A percentile compares a stretch with the other conserved stretches of the same genome.
Conservation (phyloP, 2,113 vertebrate genomes). For the Hystrix brachyura region DNA sequence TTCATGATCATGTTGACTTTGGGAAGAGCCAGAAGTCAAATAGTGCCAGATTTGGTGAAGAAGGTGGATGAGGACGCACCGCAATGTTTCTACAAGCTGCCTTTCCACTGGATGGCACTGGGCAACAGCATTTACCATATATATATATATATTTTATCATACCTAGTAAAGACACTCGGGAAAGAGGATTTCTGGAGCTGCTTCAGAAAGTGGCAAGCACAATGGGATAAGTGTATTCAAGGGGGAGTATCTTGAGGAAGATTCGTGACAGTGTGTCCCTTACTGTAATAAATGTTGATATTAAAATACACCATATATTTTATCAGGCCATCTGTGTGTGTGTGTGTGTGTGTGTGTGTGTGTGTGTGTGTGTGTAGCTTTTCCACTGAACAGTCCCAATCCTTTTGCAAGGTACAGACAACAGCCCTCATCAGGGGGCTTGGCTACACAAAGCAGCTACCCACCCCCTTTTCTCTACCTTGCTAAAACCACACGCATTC, state of each 20-base stretch:
- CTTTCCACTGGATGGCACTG: background rate
- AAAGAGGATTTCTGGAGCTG: background rate
- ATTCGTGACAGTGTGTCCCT: background rate
- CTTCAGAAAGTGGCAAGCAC: background rate
- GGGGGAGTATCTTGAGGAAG: background rate
- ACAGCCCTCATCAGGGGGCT: no score
- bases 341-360: background rate
- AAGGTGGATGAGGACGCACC: fast-evolving
- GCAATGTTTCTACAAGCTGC: background rate
- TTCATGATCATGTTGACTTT: background rate
- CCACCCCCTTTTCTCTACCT: background rate
- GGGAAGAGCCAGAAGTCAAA: background rate
- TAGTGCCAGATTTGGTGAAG: background rate
- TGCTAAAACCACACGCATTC: background rate
- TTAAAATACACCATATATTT: background rate
- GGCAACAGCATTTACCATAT: background rate
- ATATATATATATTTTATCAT: background rate
- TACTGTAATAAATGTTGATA: background rate
- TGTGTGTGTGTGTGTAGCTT: background rate
- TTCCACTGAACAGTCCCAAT: background rate
- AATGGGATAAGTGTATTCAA: background rate
- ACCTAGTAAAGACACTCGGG: background rate
- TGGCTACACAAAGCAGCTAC: background rate
- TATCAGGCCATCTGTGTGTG: background rate
- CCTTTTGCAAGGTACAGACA: background rate